These are phyloP conservation scores for Poecilia velifera DNA, from an alignment of 2,797 vertebrate species.

Conservation along the genomic window DNA sequence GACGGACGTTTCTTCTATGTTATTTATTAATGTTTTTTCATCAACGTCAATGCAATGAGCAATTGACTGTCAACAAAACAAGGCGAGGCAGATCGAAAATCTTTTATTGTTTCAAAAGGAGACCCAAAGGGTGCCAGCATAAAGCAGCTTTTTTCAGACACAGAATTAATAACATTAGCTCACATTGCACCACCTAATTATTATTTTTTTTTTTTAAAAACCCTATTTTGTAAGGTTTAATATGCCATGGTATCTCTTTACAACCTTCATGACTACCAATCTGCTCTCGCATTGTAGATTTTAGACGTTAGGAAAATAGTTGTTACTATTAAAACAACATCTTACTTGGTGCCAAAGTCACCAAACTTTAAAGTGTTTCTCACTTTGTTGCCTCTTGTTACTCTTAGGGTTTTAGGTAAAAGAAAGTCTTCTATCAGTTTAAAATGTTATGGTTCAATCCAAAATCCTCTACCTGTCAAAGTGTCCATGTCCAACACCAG, in stretches of 20 bases:
- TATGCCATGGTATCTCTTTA: neutral
- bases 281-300: neutral
- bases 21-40: neutral
- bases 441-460: neutral
- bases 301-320: neutral
- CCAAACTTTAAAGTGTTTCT: neutral
- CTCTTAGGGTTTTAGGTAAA: neutral
- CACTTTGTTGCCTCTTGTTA: neutral
- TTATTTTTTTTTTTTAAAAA: too few species aligned
- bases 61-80: neutral
- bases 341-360: neutral
- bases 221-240: neutral
- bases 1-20: neutral
- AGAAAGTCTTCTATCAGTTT: neutral
- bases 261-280: neutral
- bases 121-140: neutral
- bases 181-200: too few species aligned
- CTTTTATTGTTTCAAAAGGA: neutral
- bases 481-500: neutral
- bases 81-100: neutral
- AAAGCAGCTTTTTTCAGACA: neutral
- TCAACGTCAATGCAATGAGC: neutral
- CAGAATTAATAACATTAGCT: neutral
- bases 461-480: neutral
- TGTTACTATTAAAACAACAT: neutral